Evolutionary conservation across 2,113 vertebrate species (phyloP), one percentile per base, ranked within the genome.

Genomic region (Formicarius rufipectus): DNA sequence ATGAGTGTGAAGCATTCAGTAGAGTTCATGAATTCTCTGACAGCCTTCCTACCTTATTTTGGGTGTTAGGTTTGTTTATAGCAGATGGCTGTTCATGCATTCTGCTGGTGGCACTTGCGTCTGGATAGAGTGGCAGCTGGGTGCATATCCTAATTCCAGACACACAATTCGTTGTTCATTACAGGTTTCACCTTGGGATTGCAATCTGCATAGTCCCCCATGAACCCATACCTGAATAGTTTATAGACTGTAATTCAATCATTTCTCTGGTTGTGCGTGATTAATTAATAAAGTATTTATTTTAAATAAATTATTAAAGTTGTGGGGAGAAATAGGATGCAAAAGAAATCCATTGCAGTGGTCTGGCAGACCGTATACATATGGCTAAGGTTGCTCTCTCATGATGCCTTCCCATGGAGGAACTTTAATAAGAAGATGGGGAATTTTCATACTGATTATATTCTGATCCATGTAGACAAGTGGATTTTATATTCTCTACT

Each of bases 241-340:
- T 76, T 85, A 21, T 90, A 67, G 63, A 23, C 31, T 62, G 28
- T 53, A 90, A 45, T 60, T 83, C 31, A 18, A 8, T 66, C 1
- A 44, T 83, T 92, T 56, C 33, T 90, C n/a, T 90, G 58, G 25
- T 69, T 69, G 37, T 72, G 20, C 40, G 45, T 85, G 63, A 82
- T 93, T 71, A 81, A 94, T 91, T 79, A 96, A 91, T 89, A 64
- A 95, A 37, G 9, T 52, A 52, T 42, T 85, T 64, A 27, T 83
- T 90, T 93, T 93, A 8, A 93, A 77, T 88, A 88, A 88, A 88
- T 80, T 1, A 76, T 77, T 62, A 45, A 92, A 90, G 39, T 60
- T 21, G 2, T 53, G 25, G 49, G 47, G 45, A 47, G 37, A 55
- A 79, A 83, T 7, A 39, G 44, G 74, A 93, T 49, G 74, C 52